Percentiles rank a stretch among this genome's conserved stretches.
phyloP scores from a whole-genome alignment of 2,797 vertebrate genomes.

The Sebastolobus alascanus region DNA sequence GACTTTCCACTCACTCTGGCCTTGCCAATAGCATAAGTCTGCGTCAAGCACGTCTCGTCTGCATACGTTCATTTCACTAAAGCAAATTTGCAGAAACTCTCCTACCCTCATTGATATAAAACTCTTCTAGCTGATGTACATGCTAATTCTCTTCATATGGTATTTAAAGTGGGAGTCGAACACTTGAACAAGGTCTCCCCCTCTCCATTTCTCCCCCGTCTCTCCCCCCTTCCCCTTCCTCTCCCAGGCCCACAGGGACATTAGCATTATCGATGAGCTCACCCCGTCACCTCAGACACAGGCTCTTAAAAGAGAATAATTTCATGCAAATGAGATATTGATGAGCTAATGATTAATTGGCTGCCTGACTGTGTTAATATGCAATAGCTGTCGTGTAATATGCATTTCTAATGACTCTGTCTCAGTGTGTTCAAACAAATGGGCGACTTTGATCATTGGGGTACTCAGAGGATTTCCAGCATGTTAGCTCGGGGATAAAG shows the following conservation, averaged over 20 bases:
- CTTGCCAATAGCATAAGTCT: conserved; percentile 71
- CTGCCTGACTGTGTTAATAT: conserved; percentile 97
- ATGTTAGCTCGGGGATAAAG: conserved; percentile 80
- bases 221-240: conserved; percentile 72
- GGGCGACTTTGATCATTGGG: conserved; percentile 87
- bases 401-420: conserved; percentile 99
- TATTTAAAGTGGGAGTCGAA: conserved; percentile 68
- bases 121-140: conserved; percentile 41
- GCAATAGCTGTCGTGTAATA: conserved; percentile 95
- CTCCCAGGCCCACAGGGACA: conserved; percentile 90
- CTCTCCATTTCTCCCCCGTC: conserved; percentile 29
- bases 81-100: conserved; percentile 18
- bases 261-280: conserved; percentile 99
- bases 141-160: conserved; percentile 64
- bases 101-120: conserved; percentile 38
- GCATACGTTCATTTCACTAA: conserved; percentile 35
- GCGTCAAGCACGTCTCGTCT: conserved; percentile 15
- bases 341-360: conserved; percentile 99
- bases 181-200: conserved; percentile 72
- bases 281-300: conserved; percentile 96
- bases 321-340: conserved; percentile 99
- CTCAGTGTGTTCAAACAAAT: conserved; percentile 96
- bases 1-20: conserved; percentile 68
- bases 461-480: conserved; percentile 81
- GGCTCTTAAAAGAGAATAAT: conserved; percentile 99